These are phyloP conservation scores for Pseudochirops cupreus DNA, from an alignment of 2,797 vertebrate genomes.

Conservation along the genomic window DNA sequence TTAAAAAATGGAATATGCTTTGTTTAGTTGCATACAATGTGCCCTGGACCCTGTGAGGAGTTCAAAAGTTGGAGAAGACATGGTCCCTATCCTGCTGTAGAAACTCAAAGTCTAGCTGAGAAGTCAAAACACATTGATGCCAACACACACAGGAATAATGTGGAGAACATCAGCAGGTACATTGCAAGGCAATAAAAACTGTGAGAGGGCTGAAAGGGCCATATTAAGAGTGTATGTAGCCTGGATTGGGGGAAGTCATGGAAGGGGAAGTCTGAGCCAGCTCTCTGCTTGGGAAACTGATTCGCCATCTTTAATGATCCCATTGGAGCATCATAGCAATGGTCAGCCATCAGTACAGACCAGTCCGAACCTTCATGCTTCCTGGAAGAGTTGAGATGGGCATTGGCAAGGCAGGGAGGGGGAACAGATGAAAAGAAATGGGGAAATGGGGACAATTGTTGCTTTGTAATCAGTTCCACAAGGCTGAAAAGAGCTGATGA, in stretches of 20 bases:
- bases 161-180: not conserved
- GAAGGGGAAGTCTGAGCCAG: not conserved
- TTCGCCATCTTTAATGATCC: not conserved
- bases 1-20: not conserved
- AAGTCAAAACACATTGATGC: not conserved
- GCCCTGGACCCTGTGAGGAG: not conserved
- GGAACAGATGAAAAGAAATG: not conserved
- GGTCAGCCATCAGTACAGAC: not conserved
- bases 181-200: not conserved
- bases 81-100: not conserved
- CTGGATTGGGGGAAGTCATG: not conserved
- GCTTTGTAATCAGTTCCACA: slow-evolving; percentile 8
- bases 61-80: not conserved
- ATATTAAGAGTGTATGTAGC: not conserved
- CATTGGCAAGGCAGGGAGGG: not conserved
- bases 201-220: not conserved
- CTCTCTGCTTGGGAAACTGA: not conserved
- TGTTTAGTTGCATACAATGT: not conserved
- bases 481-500: slow-evolving; percentile 27
- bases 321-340: not conserved
- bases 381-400: not conserved
- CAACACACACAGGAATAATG: not conserved
- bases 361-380: not conserved
- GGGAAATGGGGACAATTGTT: slow-evolving; percentile 4
- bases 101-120: not conserved